Percentiles rank a stretch among this genome's conserved stretches.
phyloP scores from a whole-genome alignment of 2,888 invertebrate genomes.

The Scaptomyza reducta region DNA sequence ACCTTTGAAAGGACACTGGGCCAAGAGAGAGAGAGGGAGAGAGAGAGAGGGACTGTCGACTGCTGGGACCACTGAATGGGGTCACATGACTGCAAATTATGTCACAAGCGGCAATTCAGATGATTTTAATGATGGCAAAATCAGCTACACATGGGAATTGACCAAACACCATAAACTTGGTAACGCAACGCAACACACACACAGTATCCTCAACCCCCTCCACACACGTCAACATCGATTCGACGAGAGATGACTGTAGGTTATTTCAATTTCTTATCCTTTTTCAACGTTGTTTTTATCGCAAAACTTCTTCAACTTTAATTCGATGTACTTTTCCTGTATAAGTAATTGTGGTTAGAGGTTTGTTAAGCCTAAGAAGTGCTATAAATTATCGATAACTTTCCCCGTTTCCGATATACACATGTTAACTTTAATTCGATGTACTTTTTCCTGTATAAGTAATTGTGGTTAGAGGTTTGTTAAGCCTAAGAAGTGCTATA shows the following conservation, averaged over 20 bases:
- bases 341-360: not conserved
- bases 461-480: too few species aligned
- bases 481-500: too few species aligned
- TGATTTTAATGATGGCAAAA: slow-evolving; percentile 72
- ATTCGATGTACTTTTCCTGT: not conserved
- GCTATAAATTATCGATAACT: too few species aligned
- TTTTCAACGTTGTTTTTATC: too few species aligned
- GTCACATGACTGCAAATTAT: slow-evolving; percentile 70
- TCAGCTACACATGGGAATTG: slow-evolving; percentile 61
- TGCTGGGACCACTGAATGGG: slow-evolving; percentile 46
- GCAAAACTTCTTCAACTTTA: not conserved
- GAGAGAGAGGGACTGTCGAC: not conserved
- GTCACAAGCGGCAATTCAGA: slow-evolving; percentile 66
- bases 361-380: too few species aligned
- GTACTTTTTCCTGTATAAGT: too few species aligned
- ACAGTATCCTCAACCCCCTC: not conserved
- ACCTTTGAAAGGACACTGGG: slow-evolving; percentile 48
- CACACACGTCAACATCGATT: not conserved
- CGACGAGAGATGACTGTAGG: not conserved
- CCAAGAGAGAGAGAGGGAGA: not conserved
- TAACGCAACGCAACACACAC: slow-evolving; percentile 1
- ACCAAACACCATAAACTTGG: slow-evolving; percentile 20
- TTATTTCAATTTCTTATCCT: not conserved
- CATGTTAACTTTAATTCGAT: too few species aligned
- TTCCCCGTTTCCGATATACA: too few species aligned